Evolutionary conservation across 2,888 invertebrate genomes (phyloP).

Genomic region (Caenorhabditis sulstoni): DNA sequence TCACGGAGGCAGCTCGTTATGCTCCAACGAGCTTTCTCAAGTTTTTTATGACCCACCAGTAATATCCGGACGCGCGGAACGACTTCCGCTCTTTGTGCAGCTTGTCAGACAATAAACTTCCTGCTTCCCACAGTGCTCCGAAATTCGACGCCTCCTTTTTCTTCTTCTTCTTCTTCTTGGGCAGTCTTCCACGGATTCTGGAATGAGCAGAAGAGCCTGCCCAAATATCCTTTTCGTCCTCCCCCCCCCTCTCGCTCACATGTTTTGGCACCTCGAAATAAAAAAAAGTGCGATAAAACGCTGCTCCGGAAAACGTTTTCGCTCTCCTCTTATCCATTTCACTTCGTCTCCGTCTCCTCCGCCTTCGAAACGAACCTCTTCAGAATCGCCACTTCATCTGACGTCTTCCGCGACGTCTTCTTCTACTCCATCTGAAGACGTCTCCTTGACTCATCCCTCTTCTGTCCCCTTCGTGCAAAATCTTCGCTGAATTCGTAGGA

Average conservation of each 20-base stretch:
- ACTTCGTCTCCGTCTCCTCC: neutral
- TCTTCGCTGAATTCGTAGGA: too few species aligned
- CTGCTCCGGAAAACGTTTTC: too few species aligned
- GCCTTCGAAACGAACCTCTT: constrained; percentile 1
- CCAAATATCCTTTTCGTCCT: too few species aligned
- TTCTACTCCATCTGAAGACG: neutral
- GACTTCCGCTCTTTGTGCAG: neutral
- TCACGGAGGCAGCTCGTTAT: neutral
- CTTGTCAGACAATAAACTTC: constrained; percentile 12
- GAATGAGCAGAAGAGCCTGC: neutral
- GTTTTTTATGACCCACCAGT: too few species aligned
- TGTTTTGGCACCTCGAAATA: constrained; percentile 26
- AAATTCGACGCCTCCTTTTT: constrained; percentile 42
- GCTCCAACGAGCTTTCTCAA: too few species aligned
- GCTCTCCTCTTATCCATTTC: neutral
- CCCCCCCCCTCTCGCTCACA: neutral
- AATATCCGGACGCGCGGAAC: too few species aligned
- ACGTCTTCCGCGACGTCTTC: neutral
- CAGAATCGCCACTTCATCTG: neutral
- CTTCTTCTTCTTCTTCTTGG: constrained; percentile 9
- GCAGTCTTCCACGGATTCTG: neutral
- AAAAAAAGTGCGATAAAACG: constrained; percentile 26
- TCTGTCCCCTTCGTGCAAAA: too few species aligned
- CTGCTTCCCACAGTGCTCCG: constrained; percentile 38
- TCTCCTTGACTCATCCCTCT: too few species aligned